Base-by-base conservation (phyloP, 2,888 invertebrate species). In the Dendrolimus pini region DNA sequence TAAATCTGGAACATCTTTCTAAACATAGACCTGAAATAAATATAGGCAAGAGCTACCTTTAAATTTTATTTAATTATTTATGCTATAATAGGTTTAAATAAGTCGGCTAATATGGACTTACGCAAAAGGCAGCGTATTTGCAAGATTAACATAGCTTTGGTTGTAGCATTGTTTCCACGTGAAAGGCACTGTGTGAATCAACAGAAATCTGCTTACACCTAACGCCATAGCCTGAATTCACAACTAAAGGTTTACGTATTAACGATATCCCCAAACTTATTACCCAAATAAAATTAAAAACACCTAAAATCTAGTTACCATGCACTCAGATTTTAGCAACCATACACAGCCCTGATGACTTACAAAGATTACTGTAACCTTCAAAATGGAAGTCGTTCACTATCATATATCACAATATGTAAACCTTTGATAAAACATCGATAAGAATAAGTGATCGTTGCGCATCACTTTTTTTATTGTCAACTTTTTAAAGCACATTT, bases 351-450 rank as follows among this genome's bases (percentile, higher is more conserved):
- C 76, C 12, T 47, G 10, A 12, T 47, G 47, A 2, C 47, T 47
- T 12, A 47, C 47, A 47, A 47, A 47, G 30, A 47, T 47, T 10
- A 47, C 47, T 10, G 9, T 47, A 47, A 47, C 12, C 47, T 7
- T 47, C 12, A 47, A 47, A 47, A 47, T 47, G 47, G 47, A 60
- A 63, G 67, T 64, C 69, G 67, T 65, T 69, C 77, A 78, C 80
- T 76, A 75, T 75, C 80, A 74, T 83, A 85, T 89, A 89, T 89
- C 89, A 89, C 89, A 89, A 80, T 80, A 75, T 61, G 70, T 79
- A 79, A 77, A 82, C 80, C 81, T 83, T 82, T 80, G 76, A 79
- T 80, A 75, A 72, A 75, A 75, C 72, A 72, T 70, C 65, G 67
- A 68, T 65, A 69, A 65, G 68, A 69, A 56, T 59, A 41, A 55